Percentiles rank a stretch among this genome's conserved stretches.
These are phyloP conservation scores for Sepiola atlantica DNA, from an alignment of 2,888 invertebrate species.

Conservation along the genomic window DNA sequence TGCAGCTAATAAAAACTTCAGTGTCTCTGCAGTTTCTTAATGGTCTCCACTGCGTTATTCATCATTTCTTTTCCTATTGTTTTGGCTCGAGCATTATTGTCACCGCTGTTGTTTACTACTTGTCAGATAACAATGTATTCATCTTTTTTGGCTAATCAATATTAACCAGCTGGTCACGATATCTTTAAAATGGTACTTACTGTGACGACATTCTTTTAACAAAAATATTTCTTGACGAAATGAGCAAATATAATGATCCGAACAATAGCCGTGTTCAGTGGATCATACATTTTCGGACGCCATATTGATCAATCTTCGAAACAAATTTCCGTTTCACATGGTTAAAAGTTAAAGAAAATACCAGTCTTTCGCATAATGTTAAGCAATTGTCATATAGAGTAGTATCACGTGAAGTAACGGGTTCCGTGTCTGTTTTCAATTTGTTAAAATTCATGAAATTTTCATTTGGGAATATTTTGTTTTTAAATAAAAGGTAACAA, in stretches of 20 bases:
- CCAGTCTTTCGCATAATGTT: not conserved
- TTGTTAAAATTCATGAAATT: not conserved
- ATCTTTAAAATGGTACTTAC: not conserved
- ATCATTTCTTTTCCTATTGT: not conserved
- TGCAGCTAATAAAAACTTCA: too few species aligned
- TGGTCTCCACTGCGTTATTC: not conserved
- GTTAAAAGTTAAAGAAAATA: not conserved
- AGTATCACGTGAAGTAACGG: not conserved
- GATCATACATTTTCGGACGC: not conserved
- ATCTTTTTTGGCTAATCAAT: not conserved
- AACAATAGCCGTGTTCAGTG: not conserved
- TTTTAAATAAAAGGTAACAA: not conserved
- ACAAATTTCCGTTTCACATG: not conserved
- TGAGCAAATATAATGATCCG: not conserved
- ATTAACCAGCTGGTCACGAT: not conserved
- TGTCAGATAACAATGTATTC: not conserved
- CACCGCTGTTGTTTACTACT: not conserved
- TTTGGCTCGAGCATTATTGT: not conserved
- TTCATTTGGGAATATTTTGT: not conserved
- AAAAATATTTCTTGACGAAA: not conserved
- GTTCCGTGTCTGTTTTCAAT: not conserved
- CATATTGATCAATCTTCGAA: not conserved
- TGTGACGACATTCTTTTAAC: not conserved
- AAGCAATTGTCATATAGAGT: not conserved
- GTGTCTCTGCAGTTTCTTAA: too few species aligned